Percentiles rank a stretch among this genome's conserved stretches.
These are phyloP conservation scores for Camelus dromedarius DNA, from an alignment of 2,113 vertebrate genomes.

Conservation along the genomic window DNA sequence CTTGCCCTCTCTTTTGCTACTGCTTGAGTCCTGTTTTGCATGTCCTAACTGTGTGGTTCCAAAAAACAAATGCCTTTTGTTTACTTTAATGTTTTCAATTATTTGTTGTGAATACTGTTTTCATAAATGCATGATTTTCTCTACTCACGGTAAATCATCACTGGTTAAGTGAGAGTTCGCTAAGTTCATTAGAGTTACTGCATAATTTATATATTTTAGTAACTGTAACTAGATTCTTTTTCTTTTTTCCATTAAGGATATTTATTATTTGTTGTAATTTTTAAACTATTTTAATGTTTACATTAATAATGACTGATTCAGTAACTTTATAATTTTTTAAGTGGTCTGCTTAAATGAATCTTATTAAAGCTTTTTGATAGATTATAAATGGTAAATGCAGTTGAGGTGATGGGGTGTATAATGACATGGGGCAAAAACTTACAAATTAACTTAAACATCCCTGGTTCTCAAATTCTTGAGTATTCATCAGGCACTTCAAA, in stretches of 20 bases:
- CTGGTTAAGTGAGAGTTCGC: not conserved
- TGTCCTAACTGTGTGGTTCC: not conserved
- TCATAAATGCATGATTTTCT: not conserved
- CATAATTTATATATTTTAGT: slow-evolving; percentile 5
- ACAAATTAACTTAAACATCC: not conserved
- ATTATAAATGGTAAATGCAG: not conserved
- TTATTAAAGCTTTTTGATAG: not conserved
- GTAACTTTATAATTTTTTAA: slow-evolving; percentile 4
- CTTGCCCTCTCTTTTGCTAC: not conserved
- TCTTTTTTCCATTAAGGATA: not conserved
- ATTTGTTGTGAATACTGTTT: not conserved
- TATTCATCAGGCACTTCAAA: not conserved
- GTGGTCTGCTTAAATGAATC: not conserved
- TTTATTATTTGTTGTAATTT: not conserved
- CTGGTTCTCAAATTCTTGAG: slow-evolving; percentile 23
- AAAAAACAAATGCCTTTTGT: not conserved
- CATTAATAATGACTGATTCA: not conserved
- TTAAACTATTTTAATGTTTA: not conserved
- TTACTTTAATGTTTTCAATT: not conserved
- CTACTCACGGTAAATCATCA: not conserved
- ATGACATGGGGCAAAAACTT: not conserved
- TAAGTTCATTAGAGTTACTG: not conserved
- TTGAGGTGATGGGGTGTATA: not conserved
- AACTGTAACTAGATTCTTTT: not conserved
- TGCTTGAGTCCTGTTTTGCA: not conserved